These are phyloP conservation scores for Apeltes quadracus DNA, from an alignment of 2,113 vertebrate species.

Conservation along the genomic window DNA sequence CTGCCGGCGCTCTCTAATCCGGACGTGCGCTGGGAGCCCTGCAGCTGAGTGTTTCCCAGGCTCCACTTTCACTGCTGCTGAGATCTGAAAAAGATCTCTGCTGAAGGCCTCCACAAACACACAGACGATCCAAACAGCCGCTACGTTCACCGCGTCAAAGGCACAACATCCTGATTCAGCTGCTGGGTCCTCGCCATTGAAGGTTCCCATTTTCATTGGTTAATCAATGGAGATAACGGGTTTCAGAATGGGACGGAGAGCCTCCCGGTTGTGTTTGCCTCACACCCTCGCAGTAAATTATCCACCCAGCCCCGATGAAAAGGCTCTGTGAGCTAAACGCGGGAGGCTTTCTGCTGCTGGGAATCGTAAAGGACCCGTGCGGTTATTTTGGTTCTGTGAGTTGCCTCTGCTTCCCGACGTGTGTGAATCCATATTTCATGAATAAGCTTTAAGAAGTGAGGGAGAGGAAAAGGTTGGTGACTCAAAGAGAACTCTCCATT, in stretches of 20 bases:
- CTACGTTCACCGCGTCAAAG: neutral
- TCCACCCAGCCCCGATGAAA: slow-evolving; percentile 42
- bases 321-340: slow-evolving; percentile 12
- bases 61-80: slow-evolving; percentile 18
- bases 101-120: slow-evolving; percentile 14
- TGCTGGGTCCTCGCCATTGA: neutral
- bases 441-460: slow-evolving; percentile 39
- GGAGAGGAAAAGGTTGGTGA: slow-evolving; percentile 34
- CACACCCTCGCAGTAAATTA: slow-evolving; percentile 51
- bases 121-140: neutral
- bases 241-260: slow-evolving; percentile 27
- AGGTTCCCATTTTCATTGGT: slow-evolving; percentile 4
- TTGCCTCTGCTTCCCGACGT: slow-evolving; percentile 52
- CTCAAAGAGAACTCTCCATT: slow-evolving; percentile 30
- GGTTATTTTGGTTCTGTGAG: slow-evolving; percentile 42
- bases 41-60: slow-evolving; percentile 20
- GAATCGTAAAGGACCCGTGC: slow-evolving; percentile 26
- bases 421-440: slow-evolving; percentile 73
- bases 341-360: slow-evolving; percentile 25
- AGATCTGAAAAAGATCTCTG: slow-evolving; percentile 18
- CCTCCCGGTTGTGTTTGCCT: slow-evolving; percentile 47
- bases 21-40: slow-evolving; percentile 31
- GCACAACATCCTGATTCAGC: too few species aligned
- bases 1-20: slow-evolving; percentile 15
- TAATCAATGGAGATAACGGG: slow-evolving; percentile 34